phyloP scores from a whole-genome alignment of 1,140 invertebrate genomes.

The Leptinotarsa undecemlineata region DNA sequence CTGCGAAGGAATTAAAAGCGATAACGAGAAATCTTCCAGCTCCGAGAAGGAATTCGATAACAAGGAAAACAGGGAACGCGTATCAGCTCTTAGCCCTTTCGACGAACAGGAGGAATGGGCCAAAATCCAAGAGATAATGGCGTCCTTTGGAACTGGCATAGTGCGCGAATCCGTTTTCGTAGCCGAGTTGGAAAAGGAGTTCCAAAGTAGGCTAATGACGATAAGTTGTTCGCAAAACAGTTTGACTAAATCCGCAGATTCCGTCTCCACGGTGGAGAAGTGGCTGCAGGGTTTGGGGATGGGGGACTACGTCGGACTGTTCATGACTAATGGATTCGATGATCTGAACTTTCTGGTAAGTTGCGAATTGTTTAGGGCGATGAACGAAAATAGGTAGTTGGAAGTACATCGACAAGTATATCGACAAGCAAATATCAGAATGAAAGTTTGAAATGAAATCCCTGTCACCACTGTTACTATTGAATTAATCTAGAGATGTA shows the following conservation, averaged over 20 bases:
- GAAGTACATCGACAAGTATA: no score
- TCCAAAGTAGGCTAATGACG: constrained; percentile 73
- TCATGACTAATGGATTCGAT: constrained; percentile 88
- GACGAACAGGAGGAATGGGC: constrained; percentile 94
- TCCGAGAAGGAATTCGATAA: constrained; percentile 55
- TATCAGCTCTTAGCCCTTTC: constrained; percentile 82
- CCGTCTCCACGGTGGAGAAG: constrained; percentile 65
- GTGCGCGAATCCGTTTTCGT: constrained; percentile 82
- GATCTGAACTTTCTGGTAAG: constrained; percentile 91
- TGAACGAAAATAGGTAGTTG: no score
- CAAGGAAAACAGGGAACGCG: constrained; percentile 61
- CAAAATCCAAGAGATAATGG: constrained; percentile 93
- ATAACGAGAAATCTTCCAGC: constrained; percentile 54
- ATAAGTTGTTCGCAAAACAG: constrained; percentile 56
- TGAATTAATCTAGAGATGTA: no score
- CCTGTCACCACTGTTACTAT: no score
- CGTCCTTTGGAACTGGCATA: constrained; percentile 81
- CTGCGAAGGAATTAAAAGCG: constrained; percentile 53
- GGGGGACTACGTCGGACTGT: constrained; percentile 80
- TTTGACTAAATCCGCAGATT: constrained; percentile 49
- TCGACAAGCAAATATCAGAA: no score
- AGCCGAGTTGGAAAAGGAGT: constrained; percentile 80
- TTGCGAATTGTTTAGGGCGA: constrained; percentile 37
- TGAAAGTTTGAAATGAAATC: no score
- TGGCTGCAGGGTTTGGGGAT: constrained; percentile 81